Evolutionary conservation across 2,113 vertebrate species (phyloP), one percentile per base, ranked within the genome.

Genomic region (Steatornis caripensis): DNA sequence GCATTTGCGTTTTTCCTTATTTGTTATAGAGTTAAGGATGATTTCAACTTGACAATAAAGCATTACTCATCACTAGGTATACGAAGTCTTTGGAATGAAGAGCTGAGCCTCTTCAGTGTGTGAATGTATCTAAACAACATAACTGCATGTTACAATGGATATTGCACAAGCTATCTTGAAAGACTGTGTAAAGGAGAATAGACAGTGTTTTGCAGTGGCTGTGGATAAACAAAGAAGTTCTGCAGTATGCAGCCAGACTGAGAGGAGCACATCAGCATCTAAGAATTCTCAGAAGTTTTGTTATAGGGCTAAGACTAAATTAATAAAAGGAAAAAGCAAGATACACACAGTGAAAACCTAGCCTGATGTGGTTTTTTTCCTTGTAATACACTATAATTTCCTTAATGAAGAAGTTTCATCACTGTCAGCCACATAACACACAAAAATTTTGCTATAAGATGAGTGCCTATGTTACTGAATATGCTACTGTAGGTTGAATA

Each of bases 131-230:
- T 49, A 68, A 83, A 51, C 6, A 58, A 17, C 26, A 75, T 43
- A 83, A 85, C 4, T 41, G 1, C 2, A 5, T 15, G 3, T 12
- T 75, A 0, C 0, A 85, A 49, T 3, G 84, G 45, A 41, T n/a
- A 19, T 15, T 84, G 37, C 9, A 5, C 9, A 53, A 43, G 3
- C 6, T 70, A 12, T 48, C 12, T 53, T 66, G 29, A 45, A 49
- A 71, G 36, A 34, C 23, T 39, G 11, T 27, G 34, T 26, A 49
- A 66, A 64, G 17, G 6, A 53, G 10, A 83, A 61, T 29, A 65
- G 51, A 30, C 3, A 48, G 4, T 12, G 18, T 39, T 90, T 92
- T 75, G 5, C 16, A 13, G 16, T 16, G 24, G 2, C 37, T 30
- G 21, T 57, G 14, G n/a, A 39, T 58, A 68, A 87, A 84, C 41